These are phyloP conservation scores for Drosophila borborema DNA, from an alignment of 2,888 invertebrate species.

Conservation along the genomic window DNA sequence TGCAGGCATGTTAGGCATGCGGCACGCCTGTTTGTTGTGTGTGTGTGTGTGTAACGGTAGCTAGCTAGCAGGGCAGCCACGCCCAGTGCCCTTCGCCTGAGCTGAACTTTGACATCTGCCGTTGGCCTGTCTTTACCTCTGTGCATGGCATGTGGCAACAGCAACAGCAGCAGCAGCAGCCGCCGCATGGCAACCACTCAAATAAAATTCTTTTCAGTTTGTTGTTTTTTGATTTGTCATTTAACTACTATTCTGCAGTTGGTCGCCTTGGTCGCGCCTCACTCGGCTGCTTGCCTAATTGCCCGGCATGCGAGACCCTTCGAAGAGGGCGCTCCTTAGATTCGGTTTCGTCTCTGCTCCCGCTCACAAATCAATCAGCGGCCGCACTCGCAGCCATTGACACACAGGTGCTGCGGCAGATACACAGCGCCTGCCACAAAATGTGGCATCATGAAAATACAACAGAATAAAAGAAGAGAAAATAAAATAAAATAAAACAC, in stretches of 20 bases:
- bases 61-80: constrained; percentile 35
- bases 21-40: background rate
- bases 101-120: constrained; percentile 41
- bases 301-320: constrained; percentile 22
- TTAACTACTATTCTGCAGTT: constrained; percentile 17
- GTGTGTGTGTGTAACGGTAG: constrained; percentile 9
- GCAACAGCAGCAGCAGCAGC: constrained; percentile 7
- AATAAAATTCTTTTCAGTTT: constrained; percentile 30
- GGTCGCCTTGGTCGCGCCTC: background rate
- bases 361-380: constrained; percentile 38
- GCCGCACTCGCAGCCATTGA: constrained; percentile 1
- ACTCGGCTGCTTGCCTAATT: constrained; percentile 29
- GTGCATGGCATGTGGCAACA: constrained; percentile 26
- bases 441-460: background rate
- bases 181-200: constrained; percentile 14
- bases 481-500: constrained; percentile 1
- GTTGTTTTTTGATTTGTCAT: constrained; percentile 1
- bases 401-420: constrained; percentile 7
- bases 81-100: constrained; percentile 40
- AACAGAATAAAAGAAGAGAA: background rate
- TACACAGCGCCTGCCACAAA: background rate
- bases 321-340: constrained; percentile 27
- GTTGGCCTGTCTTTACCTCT: background rate
- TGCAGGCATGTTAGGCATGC: constrained; percentile 46
- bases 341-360: constrained; percentile 6